phyloP scores from a whole-genome alignment of 2,888 invertebrate species.

The Drosophila pseudotakahashii region DNA sequence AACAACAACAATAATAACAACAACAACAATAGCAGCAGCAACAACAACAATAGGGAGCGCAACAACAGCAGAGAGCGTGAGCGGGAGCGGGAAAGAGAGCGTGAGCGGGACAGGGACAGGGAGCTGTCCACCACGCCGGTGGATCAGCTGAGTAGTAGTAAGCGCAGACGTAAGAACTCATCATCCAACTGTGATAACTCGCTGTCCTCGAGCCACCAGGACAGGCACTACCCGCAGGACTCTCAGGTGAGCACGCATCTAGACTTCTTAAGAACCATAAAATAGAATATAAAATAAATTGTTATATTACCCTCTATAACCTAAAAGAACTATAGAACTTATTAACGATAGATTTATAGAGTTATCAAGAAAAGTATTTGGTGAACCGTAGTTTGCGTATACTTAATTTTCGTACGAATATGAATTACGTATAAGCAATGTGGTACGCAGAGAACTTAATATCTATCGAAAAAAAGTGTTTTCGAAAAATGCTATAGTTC shows the following conservation, averaged over 20 bases:
- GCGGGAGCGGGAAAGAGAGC: slow-evolving; percentile 50
- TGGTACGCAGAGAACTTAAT: too few species aligned
- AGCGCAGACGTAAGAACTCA: slow-evolving; percentile 86
- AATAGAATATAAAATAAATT: too few species aligned
- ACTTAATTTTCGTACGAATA: background rate
- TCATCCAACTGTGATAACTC: slow-evolving; percentile 88
- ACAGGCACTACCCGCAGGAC: slow-evolving; percentile 88
- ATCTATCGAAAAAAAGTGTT: background rate
- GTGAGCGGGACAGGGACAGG: slow-evolving; percentile 86
- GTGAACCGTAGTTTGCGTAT: background rate
- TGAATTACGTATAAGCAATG: background rate
- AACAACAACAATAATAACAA: slow-evolving; percentile 56
- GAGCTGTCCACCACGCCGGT: slow-evolving; percentile 84
- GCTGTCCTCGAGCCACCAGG: slow-evolving; percentile 87
- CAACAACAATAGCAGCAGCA: slow-evolving; percentile 48
- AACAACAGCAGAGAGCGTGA: slow-evolving; percentile 51
- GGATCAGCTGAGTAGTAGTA: slow-evolving; percentile 85
- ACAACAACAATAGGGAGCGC: slow-evolving; percentile 50
- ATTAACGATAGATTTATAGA: background rate
- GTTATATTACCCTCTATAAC: too few species aligned
- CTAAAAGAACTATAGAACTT: too few species aligned
- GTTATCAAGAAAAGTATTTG: background rate
- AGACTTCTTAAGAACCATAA: too few species aligned
- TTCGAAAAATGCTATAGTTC: too few species aligned
- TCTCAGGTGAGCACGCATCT: slow-evolving; percentile 88